A percentile compares a stretch with the other conserved stretches of the same genome.
Evolutionary conservation across 2,888 invertebrate genomes (phyloP).

Genomic region (Adelognathus sp.): DNA sequence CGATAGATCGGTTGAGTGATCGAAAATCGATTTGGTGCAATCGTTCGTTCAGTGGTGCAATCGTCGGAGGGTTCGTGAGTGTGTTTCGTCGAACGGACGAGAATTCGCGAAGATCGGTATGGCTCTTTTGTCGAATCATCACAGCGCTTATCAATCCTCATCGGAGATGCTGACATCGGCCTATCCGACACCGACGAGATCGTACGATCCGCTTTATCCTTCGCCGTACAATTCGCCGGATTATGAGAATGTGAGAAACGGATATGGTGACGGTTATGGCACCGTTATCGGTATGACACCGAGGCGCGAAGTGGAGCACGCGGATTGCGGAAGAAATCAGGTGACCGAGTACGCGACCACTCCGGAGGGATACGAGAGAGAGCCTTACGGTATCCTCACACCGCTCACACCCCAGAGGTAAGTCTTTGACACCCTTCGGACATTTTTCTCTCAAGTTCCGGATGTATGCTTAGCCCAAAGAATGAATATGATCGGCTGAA

Average conservation of each 20-base stretch:
- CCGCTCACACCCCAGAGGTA: slow-evolving; percentile 77
- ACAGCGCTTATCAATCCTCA: slow-evolving; percentile 69
- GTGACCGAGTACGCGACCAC: slow-evolving; percentile 69
- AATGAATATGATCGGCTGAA: too few relatives aligned
- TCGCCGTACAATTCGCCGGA: slow-evolving; percentile 75
- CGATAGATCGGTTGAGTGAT: slow-evolving; percentile 29
- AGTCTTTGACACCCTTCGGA: too few relatives aligned
- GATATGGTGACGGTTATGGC: slow-evolving; percentile 68
- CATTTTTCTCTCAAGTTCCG: too few relatives aligned
- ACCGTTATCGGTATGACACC: slow-evolving; percentile 71
- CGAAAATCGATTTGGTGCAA: not conserved
- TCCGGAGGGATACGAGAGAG: slow-evolving; percentile 73
- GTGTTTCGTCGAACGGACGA: not conserved
- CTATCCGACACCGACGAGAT: slow-evolving; percentile 63
- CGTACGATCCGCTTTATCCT: slow-evolving; percentile 72
- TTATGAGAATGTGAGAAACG: slow-evolving; percentile 67
- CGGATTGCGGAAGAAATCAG: slow-evolving; percentile 61
- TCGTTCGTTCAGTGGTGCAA: not conserved
- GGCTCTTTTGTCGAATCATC: slow-evolving; percentile 76
- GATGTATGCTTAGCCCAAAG: too few relatives aligned
- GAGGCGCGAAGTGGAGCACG: slow-evolving; percentile 63
- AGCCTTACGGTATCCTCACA: slow-evolving; percentile 72
- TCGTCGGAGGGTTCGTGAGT: not conserved
- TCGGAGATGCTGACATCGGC: slow-evolving; percentile 70
- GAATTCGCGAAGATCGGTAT: slow-evolving; percentile 56